Evolutionary conservation across 2,797 vertebrate species (phyloP).

Genomic region (Neostethus bicornis): DNA sequence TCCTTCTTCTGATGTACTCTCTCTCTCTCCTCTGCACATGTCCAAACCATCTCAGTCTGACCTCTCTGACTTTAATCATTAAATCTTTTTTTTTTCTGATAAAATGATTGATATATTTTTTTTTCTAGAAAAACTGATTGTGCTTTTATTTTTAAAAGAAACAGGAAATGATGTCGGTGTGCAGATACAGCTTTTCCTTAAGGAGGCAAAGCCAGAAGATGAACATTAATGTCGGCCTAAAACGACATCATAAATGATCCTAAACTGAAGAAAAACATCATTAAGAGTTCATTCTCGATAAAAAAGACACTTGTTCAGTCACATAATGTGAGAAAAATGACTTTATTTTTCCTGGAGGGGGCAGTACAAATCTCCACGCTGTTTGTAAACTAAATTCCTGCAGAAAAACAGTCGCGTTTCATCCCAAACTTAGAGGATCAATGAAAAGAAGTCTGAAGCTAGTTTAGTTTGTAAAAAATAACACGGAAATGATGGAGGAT

Average conservation of each 20-base stretch:
- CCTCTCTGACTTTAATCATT: no score
- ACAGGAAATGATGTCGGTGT: conserved; percentile 35
- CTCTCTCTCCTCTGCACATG: no score
- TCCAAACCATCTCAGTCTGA: no score
- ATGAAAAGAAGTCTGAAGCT: no score
- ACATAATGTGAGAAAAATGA: conserved; percentile 54
- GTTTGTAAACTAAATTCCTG: conserved; percentile 75
- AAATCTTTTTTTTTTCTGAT: no score
- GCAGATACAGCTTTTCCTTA: conserved; percentile 7
- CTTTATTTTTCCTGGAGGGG: conserved; percentile 78
- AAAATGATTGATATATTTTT: no score
- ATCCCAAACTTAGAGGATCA: no score
- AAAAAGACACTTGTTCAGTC: conserved; percentile 68
- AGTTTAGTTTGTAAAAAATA: no score
- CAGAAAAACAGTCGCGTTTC: no score
- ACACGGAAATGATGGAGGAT: conserved; percentile 20
- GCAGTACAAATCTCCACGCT: conserved; percentile 64
- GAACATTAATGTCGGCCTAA: conserved; percentile 53
- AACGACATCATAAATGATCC: conserved; percentile 36
- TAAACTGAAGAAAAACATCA: conserved; percentile 32
- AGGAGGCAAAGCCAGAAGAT: conserved; percentile 66
- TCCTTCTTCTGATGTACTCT: no score
- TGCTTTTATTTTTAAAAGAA: conserved; percentile 23
- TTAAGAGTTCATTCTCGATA: conserved; percentile 16
- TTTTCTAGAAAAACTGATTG: no score